Base-by-base conservation (phyloP, 2,113 vertebrate genomes). In the Callochromis pleurospilus region DNA sequence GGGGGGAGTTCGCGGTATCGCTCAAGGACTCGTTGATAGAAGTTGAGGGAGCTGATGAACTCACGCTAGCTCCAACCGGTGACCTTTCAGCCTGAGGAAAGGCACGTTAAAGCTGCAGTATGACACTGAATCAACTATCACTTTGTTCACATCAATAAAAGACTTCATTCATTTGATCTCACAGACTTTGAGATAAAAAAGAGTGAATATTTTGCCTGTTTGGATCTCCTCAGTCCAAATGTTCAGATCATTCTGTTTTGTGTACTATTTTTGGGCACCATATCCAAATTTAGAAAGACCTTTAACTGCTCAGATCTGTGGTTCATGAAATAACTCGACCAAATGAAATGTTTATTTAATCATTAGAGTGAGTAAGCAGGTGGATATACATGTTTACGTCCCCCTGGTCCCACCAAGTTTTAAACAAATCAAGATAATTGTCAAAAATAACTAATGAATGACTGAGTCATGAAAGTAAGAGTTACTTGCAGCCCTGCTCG, bases 71-170 rank as follows among this genome's bases (percentile, higher is more conserved):
- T 77, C 42, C 31, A 3, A 15, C 65, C 6, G 2, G 9, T 81
- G 85, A 90, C 82, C 85, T 87, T 51, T 79, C 56, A 82, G 42
- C 58, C 56, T 9, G 38, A 51, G 80, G 29, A 49, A 60, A 65
- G 26, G 53, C n/a, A 21, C 6, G 49, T 29, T 77, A 77, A n/a
- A 49, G 40, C 42, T 33, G 75, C 45, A 2, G 31, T 36, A 4
- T 79, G 31, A 80, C 29, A 38, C 8, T 31, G 70, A 0, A 77
- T 77, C 15, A 80, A 55, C 13, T 24, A 10, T 38, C 49, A 24
- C 54, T 80, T 53, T 80, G 49, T 38, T 38, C 4, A 36, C 26
- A 36, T 14, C n/a, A 17, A 24, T 55, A 56, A 55, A 56, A 24
- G 36, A 26, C 33, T 5, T 80, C 13, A 80, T 24, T 21, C 45